Conservation (phyloP, 2,888 invertebrate species). For the Dusona sp. region DNA sequence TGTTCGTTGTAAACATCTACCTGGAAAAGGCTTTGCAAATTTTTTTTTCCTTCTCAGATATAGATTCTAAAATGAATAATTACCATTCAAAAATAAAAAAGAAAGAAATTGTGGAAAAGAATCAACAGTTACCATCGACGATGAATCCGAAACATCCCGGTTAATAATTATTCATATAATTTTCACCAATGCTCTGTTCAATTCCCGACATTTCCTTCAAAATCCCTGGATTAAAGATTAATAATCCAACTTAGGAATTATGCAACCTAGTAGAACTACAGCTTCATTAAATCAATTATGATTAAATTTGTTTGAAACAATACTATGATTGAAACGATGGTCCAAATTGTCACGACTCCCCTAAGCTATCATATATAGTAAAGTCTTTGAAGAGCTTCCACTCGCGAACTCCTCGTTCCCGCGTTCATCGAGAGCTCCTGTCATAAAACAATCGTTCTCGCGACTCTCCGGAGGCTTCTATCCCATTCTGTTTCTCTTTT, state of each 20-base stretch:
- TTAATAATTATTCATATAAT: neutral
- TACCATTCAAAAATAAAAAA: neutral
- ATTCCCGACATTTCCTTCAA: neutral
- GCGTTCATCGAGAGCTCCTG: slow-evolving; percentile 62
- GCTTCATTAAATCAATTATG: neutral
- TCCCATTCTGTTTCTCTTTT: slow-evolving; percentile 29
- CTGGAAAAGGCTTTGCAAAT: neutral
- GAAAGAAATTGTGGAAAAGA: neutral
- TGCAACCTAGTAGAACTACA: neutral
- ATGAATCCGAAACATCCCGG: neutral
- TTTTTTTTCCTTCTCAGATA: neutral
- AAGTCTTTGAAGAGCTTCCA: slow-evolving; percentile 24
- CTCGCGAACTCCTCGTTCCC: slow-evolving; percentile 42
- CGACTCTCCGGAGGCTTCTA: slow-evolving; percentile 58
- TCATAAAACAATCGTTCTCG: slow-evolving; percentile 70
- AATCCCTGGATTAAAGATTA: neutral
- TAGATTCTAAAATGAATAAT: neutral
- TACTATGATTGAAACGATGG: neutral
- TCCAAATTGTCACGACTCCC: slow-evolving; percentile 19
- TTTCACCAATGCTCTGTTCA: neutral
- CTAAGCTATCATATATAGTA: slow-evolving; percentile 18
- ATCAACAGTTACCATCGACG: neutral
- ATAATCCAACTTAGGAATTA: no score
- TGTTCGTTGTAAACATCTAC: neutral
- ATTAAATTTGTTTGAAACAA: neutral